These are phyloP conservation scores for Drosophila triauraria DNA, from an alignment of 1,140 invertebrate genomes.

Conservation along the genomic window DNA sequence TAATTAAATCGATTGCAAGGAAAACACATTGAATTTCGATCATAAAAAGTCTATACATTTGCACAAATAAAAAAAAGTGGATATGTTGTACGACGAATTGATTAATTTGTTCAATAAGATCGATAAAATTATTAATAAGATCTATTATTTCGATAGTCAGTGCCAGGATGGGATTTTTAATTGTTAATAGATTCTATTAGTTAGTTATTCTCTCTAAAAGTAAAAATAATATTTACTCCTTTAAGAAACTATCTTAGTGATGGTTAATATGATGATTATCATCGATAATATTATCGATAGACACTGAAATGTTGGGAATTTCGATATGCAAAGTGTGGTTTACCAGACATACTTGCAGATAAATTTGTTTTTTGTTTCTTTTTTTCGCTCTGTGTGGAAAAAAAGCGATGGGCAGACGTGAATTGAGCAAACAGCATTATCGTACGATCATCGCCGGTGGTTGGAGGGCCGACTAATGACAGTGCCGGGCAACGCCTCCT, in stretches of 20 bases:
- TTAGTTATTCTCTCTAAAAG: neutral
- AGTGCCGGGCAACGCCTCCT: conserved; percentile 32
- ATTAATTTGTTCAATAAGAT: neutral
- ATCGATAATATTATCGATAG: neutral
- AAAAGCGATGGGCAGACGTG: conserved; percentile 2
- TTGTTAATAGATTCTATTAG: neutral
- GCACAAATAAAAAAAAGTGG: neutral
- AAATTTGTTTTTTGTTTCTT: neutral
- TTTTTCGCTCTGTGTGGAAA: conserved; percentile 1
- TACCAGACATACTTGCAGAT: neutral
- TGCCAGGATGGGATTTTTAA: neutral
- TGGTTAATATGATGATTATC: neutral
- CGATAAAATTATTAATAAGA: neutral
- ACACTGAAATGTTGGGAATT: neutral
- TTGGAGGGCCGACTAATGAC: conserved; percentile 46
- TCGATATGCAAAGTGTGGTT: neutral
- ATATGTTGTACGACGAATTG: neutral
- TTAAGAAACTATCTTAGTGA: too few species aligned
- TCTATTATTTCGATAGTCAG: neutral
- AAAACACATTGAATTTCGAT: neutral
- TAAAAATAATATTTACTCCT: neutral
- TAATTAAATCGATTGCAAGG: neutral
- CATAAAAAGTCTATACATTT: neutral
- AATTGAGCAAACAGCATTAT: conserved; percentile 69
- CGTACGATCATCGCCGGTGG: conserved; percentile 31